Percentiles rank a stretch among this genome's conserved stretches.
Evolutionary conservation across 2,113 vertebrate genomes (phyloP).

Genomic region (Pitta sordida): DNA sequence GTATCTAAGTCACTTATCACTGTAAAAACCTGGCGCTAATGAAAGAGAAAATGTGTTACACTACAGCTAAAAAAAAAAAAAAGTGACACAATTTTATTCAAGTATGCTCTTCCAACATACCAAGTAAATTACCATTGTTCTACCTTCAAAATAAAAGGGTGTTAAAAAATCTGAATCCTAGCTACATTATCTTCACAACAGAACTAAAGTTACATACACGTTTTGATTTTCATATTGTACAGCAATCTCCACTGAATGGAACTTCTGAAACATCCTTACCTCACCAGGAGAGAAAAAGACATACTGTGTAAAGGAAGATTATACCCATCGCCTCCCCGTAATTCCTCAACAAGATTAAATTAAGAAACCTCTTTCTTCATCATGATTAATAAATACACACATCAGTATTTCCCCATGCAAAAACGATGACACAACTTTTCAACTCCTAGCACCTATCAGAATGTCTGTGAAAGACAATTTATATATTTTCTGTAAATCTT

Average conservation of each 20-base stretch:
- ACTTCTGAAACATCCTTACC: slow-evolving; percentile 49
- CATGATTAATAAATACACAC: background rate
- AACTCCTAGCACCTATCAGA: slow-evolving; percentile 22
- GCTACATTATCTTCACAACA: background rate
- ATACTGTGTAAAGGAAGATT: background rate
- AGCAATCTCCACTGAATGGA: background rate
- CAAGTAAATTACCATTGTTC: background rate
- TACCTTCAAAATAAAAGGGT: background rate
- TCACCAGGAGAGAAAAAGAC: background rate
- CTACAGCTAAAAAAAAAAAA: background rate
- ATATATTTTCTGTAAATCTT: slow-evolving; percentile 56
- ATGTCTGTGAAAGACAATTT: background rate
- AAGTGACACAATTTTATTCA: background rate
- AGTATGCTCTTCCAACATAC: background rate
- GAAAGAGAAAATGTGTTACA: background rate
- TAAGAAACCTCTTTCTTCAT: slow-evolving; percentile 27
- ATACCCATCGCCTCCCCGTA: background rate
- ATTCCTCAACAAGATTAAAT: slow-evolving; percentile 33
- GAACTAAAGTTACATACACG: background rate
- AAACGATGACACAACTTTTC: slow-evolving; percentile 19
- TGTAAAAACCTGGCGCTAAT: background rate
- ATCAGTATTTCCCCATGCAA: slow-evolving; percentile 4
- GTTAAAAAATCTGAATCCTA: slow-evolving; percentile 21
- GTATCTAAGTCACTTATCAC: background rate
- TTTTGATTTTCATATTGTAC: background rate